Evolutionary conservation across 1,140 invertebrate species (phyloP).

Genomic region (Medauroidea extradentata): DNA sequence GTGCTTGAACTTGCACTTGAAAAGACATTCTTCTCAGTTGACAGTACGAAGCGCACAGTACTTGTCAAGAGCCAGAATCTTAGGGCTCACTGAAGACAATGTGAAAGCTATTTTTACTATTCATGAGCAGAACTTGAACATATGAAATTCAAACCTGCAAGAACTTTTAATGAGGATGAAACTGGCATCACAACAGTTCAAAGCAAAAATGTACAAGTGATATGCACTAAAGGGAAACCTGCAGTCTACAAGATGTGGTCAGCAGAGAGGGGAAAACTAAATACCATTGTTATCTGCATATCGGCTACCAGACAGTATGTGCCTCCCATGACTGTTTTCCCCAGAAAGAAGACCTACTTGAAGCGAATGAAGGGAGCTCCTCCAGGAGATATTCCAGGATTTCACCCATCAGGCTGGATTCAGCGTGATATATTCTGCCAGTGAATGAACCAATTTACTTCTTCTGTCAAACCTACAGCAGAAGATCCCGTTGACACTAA

Average conservation of each 20-base stretch:
- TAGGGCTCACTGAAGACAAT: too few species aligned
- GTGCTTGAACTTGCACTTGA: too few species aligned
- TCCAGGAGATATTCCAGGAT: constrained; percentile 21
- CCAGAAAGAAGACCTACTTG: constrained; percentile 25
- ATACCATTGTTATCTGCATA: constrained; percentile 36
- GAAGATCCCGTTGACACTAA: constrained; percentile 28
- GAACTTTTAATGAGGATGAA: constrained; percentile 29
- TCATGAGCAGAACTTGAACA: too few species aligned
- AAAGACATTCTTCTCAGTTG: too few species aligned
- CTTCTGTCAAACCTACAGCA: constrained; percentile 14
- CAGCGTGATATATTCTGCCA: constrained; percentile 29
- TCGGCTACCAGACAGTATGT: constrained; percentile 32
- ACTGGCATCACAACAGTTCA: constrained; percentile 20
- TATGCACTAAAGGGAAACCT: constrained; percentile 28
- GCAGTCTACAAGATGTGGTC: constrained; percentile 17
- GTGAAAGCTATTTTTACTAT: too few species aligned
- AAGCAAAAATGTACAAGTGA: constrained; percentile 30
- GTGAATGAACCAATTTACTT: constrained; percentile 39
- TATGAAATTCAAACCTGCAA: not conserved
- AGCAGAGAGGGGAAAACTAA: constrained; percentile 33
- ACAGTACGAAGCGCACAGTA: too few species aligned
- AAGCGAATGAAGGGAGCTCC: constrained; percentile 23
- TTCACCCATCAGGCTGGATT: constrained; percentile 36
- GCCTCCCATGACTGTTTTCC: constrained; percentile 36
- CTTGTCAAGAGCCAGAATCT: too few species aligned